A percentile compares a stretch with the other conserved stretches of the same genome.
phyloP scores from a whole-genome alignment of 2,888 invertebrate genomes.

The Apocheima hispidaria region DNA sequence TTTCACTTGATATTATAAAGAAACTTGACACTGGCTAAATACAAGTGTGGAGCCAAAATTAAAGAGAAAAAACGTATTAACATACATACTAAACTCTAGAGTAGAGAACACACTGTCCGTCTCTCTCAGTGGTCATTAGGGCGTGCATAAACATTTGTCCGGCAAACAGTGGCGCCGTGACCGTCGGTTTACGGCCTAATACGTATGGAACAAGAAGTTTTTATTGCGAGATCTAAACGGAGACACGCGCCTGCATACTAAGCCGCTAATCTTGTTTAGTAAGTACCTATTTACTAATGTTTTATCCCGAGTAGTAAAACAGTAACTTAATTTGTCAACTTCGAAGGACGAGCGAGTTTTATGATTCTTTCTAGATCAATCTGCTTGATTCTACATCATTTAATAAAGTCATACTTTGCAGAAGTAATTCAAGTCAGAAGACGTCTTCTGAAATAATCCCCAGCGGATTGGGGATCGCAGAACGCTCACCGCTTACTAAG shows the following conservation, averaged over 20 bases:
- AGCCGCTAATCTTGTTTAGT: slow-evolving; percentile 15
- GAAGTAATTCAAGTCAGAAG: too few species aligned
- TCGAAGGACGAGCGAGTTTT: slow-evolving; percentile 3
- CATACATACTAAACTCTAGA: not conserved
- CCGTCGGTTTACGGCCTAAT: slow-evolving; percentile 24
- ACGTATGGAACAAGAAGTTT: slow-evolving; percentile 6
- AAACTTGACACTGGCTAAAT: too few species aligned
- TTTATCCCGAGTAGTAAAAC: slow-evolving; percentile 1
- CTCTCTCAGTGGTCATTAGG: slow-evolving; percentile 13
- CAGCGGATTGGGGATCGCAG: too few species aligned
- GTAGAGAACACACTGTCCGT: not conserved
- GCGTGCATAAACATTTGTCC: slow-evolving; percentile 19
- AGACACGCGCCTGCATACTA: slow-evolving; percentile 21
- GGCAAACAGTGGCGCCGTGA: slow-evolving; percentile 17
- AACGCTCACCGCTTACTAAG: too few species aligned
- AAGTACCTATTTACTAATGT: slow-evolving; percentile 8
- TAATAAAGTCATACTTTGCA: too few species aligned
- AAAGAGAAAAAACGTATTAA: not conserved
- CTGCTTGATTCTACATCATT: too few species aligned
- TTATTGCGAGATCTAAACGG: slow-evolving; percentile 14
- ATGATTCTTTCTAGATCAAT: not conserved
- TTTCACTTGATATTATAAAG: too few species aligned
- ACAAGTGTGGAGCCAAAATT: too few species aligned
- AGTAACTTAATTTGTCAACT: slow-evolving; percentile 8
- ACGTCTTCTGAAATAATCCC: too few species aligned